Evolutionary conservation across 2,113 vertebrate genomes (phyloP), one percentile per base, ranked within the genome.

Genomic region (Gobius niger): DNA sequence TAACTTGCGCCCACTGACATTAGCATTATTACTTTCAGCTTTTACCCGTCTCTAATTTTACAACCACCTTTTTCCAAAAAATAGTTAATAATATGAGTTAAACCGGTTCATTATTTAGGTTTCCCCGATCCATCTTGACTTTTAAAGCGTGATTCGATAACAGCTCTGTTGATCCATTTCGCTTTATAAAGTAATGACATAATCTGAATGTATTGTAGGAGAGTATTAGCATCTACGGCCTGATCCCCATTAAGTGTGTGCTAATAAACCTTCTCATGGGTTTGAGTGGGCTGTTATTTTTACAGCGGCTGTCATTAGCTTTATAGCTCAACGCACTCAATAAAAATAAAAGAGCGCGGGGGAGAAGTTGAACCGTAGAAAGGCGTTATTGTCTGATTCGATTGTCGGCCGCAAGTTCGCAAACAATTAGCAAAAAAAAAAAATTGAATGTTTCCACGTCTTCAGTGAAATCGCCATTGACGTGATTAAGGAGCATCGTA

Each of bases 301-400:
- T 46, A 9, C 44, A 53, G 42, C 61, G 47, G 4, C 41, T 54
- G 5, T 54, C 42, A 46, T 44, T 50, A 19, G 44, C 34, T 73
- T 70, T 46, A 63, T 18, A 18, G 61, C 61, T 44, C 15, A 47
- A n/a, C 11, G 10, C 42, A 63, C 44, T 61, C n/a, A 44, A 47
- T 70, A 4, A 62, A 62, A 61, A 60, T 7, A 6, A 12, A 67
- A 68, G 7, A 6, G 7, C 18, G 7, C 16, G 18, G 11, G 13
- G 24, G 40, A 44, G 24, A 10, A 46, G n/a, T 50, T 42, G 7
- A 60, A 42, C 40, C 57, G 24, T 57, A 7, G 54, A 14, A 40
- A 14, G 5, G 54, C 19, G 13, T 24, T 56, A 14, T 16, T 56
- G 54, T 57, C 24, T 5, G 24, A 12, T 57, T 40, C 14, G 24